A percentile compares a stretch with the other conserved stretches of the same genome.
phyloP scores from a whole-genome alignment of 2,888 invertebrate genomes.

The Andrena praecox region DNA sequence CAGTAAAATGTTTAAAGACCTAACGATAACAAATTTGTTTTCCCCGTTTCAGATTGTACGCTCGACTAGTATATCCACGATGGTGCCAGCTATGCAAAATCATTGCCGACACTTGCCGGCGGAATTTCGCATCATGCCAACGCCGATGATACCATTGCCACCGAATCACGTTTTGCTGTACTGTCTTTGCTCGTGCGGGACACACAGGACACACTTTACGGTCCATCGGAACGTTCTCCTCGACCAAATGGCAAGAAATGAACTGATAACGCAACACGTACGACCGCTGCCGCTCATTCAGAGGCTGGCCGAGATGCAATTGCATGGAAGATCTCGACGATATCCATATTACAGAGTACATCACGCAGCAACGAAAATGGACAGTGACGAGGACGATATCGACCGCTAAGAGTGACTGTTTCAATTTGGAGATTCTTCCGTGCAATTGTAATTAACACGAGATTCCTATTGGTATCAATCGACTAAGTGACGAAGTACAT shows the following conservation, averaged over 20 bases:
- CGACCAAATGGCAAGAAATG: neutral
- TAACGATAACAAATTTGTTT: neutral
- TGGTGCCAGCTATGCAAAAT: neutral
- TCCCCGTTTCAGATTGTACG: conserved; percentile 14
- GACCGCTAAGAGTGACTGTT: conserved; percentile 20
- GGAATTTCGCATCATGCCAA: neutral
- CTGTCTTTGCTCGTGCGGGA: conserved; percentile 30
- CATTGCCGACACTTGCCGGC: neutral
- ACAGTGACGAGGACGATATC: neutral
- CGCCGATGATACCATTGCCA: neutral
- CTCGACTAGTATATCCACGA: neutral
- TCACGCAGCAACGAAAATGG: no score
- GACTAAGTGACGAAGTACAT: neutral
- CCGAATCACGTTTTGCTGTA: conserved; percentile 31
- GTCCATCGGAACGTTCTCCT: conserved; percentile 30
- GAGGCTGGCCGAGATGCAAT: conserved; percentile 1
- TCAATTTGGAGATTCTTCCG: neutral
- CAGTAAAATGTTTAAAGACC: neutral
- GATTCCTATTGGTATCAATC: neutral
- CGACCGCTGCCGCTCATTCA: neutral
- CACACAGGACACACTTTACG: conserved; percentile 28
- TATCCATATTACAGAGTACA: neutral
- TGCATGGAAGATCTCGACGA: conserved; percentile 10
- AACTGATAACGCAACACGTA: neutral
- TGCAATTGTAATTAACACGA: neutral